Percentiles rank a stretch among this genome's conserved stretches.
Conservation (phyloP, 1,140 invertebrate genomes). For the Diprion similis region DNA sequence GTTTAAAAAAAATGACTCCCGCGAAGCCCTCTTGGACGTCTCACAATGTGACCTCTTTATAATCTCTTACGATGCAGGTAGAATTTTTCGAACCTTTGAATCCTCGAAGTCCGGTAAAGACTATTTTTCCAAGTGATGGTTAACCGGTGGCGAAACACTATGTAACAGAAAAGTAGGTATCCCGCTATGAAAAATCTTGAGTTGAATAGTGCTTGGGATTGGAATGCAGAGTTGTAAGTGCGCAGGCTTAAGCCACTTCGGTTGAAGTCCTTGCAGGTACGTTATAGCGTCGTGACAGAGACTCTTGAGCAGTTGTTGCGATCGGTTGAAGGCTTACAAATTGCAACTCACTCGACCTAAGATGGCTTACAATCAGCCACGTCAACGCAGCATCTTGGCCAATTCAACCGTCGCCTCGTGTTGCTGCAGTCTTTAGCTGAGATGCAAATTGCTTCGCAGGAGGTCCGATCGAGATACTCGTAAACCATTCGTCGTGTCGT, state of each 20-base stretch:
- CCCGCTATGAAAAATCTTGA: too few relatives aligned
- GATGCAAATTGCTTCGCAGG: not conserved
- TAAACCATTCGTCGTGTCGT: too few relatives aligned
- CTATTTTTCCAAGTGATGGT: too few relatives aligned
- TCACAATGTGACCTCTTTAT: too few relatives aligned
- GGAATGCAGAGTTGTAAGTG: not conserved
- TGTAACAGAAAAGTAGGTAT: too few relatives aligned
- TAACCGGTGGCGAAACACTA: too few relatives aligned
- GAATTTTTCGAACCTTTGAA: too few relatives aligned
- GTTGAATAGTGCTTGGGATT: not conserved
- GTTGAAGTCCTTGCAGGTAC: not conserved
- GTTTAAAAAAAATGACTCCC: too few relatives aligned
- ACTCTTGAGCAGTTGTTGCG: conserved; percentile 1
- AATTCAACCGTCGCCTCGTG: not conserved
- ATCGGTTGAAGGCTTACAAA: not conserved
- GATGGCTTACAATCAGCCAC: conserved; percentile 1
- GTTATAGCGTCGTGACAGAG: not conserved
- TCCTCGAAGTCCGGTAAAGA: too few relatives aligned
- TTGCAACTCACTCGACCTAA: not conserved
- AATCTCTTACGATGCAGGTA: too few relatives aligned
- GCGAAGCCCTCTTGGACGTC: too few relatives aligned
- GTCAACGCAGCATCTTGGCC: not conserved
- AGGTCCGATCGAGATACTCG: too few relatives aligned
- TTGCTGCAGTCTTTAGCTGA: not conserved
- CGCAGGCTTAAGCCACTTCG: not conserved